Evolutionary conservation across 2,888 invertebrate genomes (phyloP), one percentile per base, ranked within the genome.

Genomic region (Plebejus argus): DNA sequence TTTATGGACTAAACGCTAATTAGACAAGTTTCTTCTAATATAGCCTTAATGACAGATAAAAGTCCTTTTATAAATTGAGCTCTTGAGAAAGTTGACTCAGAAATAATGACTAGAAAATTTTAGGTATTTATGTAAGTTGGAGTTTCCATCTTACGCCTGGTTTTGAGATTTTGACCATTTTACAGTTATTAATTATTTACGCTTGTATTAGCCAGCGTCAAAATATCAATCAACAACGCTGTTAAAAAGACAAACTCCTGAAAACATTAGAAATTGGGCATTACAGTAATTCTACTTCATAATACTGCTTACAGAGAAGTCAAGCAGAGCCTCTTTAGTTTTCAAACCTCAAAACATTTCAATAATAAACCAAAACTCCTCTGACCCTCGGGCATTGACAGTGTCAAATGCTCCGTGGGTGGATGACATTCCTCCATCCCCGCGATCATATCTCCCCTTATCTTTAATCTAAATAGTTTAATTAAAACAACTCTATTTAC

Each of bases 401-500:
- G 28, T 66, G 66, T 66, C 66, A 66, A 66, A 66, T 66, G 66
- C 18, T 33, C 66, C 66, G 66, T 33, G 66, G 66, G 66, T 18
- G 66, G 66, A 66, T 66, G 15, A 66, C 66, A 66, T 66, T 66
- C 61, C 70, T 70, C n/a, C 28, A 70, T 18, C 71, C n/a, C 39
- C n/a, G 71, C 39, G 35, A 71, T 71, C 35, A 10, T 71, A 39
- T 39, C 71, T 71, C n/a, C 12, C 33, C 12, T n/a, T 71, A 71
- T 71, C 71, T 39, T 8, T 74, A 53, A 74, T 74, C 74, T 74
- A 53, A 74, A 53, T 74, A 74, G 49, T 74, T 74, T 74, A 74
- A 74, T 74, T 49, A 53, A 74, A 74, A 74, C 74, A 74, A 28
- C 49, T 74, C 49, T 23, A 74, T 74, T 49, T 49, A 23, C 53